A percentile compares a stretch with the other conserved stretches of the same genome.
Evolutionary conservation across 2,113 vertebrate genomes (phyloP).

Genomic region (Ariopsis seemanni): DNA sequence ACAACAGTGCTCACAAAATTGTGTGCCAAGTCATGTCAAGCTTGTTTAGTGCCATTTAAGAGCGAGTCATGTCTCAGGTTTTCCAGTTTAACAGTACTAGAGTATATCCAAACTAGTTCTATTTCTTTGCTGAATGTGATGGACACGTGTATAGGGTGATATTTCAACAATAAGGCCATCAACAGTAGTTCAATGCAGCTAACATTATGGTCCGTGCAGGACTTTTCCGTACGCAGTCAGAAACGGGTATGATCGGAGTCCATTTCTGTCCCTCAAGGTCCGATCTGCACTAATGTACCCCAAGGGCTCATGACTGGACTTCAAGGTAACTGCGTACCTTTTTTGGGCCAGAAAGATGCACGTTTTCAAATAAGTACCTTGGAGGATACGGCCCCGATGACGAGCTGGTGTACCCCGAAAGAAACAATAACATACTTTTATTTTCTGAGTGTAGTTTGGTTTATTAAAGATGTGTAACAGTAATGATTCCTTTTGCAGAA

Average conservation of each 20-base stretch:
- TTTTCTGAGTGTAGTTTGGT: background rate
- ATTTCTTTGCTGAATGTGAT: background rate
- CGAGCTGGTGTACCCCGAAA: too few species aligned
- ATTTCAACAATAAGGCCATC: background rate
- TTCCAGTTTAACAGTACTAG: background rate
- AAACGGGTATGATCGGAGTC: too few species aligned
- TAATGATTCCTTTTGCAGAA: slow-evolving; percentile 67
- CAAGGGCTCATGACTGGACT: too few species aligned
- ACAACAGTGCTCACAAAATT: background rate
- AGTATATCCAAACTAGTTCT: background rate
- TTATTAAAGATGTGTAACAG: background rate
- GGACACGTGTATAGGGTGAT: too few species aligned
- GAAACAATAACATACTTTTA: too few species aligned
- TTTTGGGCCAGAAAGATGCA: too few species aligned
- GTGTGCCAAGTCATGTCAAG: background rate
- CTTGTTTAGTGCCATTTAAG: background rate
- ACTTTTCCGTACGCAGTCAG: background rate
- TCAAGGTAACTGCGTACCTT: too few species aligned
- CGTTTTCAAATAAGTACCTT: too few species aligned
- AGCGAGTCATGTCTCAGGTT: background rate
- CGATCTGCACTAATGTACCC: too few species aligned
- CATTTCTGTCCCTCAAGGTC: too few species aligned
- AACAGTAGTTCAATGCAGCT: too few species aligned
- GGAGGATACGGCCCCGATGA: too few species aligned
- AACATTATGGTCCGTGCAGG: background rate